A percentile compares a stretch with the other conserved stretches of the same genome.
These are phyloP conservation scores for Pelusios castaneus DNA, from an alignment of 2,113 vertebrate genomes.

Conservation along the genomic window DNA sequence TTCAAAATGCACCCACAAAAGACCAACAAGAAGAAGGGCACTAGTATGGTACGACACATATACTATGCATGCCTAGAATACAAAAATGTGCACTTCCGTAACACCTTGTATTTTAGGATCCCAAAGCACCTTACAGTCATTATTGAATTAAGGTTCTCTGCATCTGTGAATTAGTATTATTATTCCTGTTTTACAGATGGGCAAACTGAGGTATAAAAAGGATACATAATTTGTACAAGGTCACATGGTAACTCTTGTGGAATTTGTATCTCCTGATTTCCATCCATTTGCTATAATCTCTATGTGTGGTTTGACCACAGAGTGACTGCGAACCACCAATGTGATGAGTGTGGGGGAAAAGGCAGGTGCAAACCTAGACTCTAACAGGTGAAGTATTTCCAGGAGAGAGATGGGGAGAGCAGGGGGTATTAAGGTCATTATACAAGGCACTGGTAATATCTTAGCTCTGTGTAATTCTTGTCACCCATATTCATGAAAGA, in stretches of 20 bases:
- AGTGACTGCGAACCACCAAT: too few species aligned
- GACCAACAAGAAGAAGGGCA: neutral
- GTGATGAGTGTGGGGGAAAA: too few species aligned
- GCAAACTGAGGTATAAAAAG: neutral
- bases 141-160: neutral
- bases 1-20: neutral
- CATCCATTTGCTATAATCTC: neutral
- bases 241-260: neutral
- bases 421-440: too few species aligned
- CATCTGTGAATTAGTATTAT: constrained; percentile 29
- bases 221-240: neutral
- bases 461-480: too few species aligned
- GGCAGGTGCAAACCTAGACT: too few species aligned
- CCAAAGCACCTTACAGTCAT: neutral
- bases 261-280: neutral
- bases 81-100: constrained; percentile 36
- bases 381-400: too few species aligned
- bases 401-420: too few species aligned
- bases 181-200: neutral
- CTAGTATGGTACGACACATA: too few species aligned
- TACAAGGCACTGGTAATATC: too few species aligned
- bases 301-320: too few species aligned
- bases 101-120: neutral
- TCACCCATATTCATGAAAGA: too few species aligned
- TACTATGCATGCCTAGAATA: neutral